Percentiles rank a stretch among this genome's conserved stretches.
Evolutionary conservation across 2,797 vertebrate species (phyloP).

Genomic region (Scolopax bukidnonensis): DNA sequence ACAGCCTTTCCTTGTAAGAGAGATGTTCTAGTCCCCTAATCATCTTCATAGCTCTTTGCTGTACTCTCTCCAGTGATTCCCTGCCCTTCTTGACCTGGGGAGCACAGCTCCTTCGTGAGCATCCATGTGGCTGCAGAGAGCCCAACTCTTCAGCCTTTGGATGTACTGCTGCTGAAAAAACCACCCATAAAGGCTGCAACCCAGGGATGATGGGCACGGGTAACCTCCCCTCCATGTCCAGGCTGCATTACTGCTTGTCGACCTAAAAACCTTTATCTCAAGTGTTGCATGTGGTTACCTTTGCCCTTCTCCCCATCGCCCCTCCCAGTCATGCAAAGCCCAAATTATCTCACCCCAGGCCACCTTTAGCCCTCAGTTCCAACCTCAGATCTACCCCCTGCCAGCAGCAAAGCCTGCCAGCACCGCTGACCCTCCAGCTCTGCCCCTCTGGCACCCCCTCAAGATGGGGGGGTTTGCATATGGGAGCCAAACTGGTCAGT

Average conservation of each 20-base stretch:
- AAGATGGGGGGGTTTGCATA: background rate
- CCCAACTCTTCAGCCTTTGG: background rate
- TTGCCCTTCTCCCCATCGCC: background rate
- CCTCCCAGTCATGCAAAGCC: background rate
- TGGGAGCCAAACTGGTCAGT: background rate
- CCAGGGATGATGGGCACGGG: background rate
- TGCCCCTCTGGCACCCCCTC: too few relatives aligned
- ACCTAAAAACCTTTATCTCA: background rate
- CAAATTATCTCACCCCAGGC: background rate
- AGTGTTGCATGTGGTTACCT: background rate
- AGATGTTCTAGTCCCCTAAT: too few relatives aligned
- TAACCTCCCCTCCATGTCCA: background rate
- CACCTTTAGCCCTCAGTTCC: background rate
- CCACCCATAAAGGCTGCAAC: background rate
- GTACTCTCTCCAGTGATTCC: too few relatives aligned
- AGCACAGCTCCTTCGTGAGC: background rate
- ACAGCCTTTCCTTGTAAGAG: too few relatives aligned
- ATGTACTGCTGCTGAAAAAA: background rate
- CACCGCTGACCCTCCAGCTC: background rate
- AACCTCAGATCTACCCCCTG: background rate
- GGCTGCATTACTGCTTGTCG: background rate
- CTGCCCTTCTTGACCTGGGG: too few relatives aligned
- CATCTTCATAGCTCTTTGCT: too few relatives aligned
- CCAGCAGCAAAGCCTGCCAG: background rate
- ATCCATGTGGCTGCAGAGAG: rapidly evolving